phyloP scores from a whole-genome alignment of 2,113 vertebrate genomes.

The Proteles cristata region DNA sequence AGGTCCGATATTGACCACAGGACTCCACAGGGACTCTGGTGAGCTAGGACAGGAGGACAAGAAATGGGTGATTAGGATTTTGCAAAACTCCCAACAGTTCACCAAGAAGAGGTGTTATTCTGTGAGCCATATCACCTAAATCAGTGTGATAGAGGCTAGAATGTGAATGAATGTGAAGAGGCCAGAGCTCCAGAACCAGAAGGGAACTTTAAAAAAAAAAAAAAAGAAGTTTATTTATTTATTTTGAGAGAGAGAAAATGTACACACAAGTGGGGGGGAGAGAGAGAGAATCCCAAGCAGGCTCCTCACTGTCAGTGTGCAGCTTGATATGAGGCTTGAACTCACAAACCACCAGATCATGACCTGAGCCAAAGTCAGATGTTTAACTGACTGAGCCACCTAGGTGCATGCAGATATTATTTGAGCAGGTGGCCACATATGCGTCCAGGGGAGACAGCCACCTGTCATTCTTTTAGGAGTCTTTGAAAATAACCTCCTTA shows the following conservation, averaged over 20 bases:
- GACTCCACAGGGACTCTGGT: slow-evolving; percentile 96
- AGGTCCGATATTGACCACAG: slow-evolving; percentile 93
- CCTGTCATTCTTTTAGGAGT: background rate
- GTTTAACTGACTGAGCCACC: no score
- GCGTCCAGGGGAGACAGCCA: no score
- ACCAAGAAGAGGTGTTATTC: background rate
- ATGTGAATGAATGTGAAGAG: background rate
- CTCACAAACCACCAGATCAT: no score
- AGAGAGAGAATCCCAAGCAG: no score
- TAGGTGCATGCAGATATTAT: fast-evolving
- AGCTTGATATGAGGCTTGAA: no score
- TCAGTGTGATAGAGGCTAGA: no score
- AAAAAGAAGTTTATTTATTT: no score
- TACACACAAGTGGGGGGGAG: no score
- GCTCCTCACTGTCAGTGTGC: no score
- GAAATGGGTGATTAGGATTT: slow-evolving; percentile 65
- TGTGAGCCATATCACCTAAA: background rate
- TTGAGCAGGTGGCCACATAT: background rate
- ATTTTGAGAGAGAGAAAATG: no score
- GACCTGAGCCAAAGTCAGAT: no score
- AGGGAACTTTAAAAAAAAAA: background rate
- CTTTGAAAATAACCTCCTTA: background rate
- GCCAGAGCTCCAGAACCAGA: background rate
- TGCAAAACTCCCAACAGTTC: background rate
- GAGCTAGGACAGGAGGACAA: slow-evolving; percentile 86